These are phyloP conservation scores for Tribolium freemani DNA, from an alignment of 2,888 invertebrate genomes.

Conservation along the genomic window DNA sequence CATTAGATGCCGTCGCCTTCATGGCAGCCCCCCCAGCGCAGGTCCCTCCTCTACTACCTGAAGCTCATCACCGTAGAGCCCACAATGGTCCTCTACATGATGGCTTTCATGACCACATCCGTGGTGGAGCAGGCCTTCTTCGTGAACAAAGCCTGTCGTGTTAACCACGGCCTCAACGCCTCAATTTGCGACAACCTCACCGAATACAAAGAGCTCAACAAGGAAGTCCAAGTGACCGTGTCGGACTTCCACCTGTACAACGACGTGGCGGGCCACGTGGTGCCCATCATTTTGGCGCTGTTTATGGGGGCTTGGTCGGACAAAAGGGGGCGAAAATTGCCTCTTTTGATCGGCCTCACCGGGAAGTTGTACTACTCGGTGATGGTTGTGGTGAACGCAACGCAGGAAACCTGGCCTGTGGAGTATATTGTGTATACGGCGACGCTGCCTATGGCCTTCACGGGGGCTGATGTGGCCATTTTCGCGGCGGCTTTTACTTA, in stretches of 20 bases:
- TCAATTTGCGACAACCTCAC: constrained; percentile 78
- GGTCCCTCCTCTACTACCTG: constrained; percentile 45
- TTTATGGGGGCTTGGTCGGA: constrained; percentile 89
- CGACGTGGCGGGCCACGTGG: constrained; percentile 79
- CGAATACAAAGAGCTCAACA: constrained; percentile 73
- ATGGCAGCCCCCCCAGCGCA: constrained; percentile 4
- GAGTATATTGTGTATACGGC: constrained; percentile 83
- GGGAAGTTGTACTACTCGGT: constrained; percentile 83
- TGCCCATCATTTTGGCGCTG: constrained; percentile 82
- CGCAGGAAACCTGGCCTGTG: constrained; percentile 75
- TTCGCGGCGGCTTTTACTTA: constrained; percentile 86
- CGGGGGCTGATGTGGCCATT: constrained; percentile 85
- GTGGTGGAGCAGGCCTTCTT: constrained; percentile 87
- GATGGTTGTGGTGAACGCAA: constrained; percentile 81
- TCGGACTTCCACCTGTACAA: constrained; percentile 85
- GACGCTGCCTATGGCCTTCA: constrained; percentile 81
- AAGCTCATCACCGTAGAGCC: constrained; percentile 83
- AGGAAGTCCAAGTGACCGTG: constrained; percentile 82
- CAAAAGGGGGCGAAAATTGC: constrained; percentile 81
- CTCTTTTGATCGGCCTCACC: constrained; percentile 78
- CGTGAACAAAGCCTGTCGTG: constrained; percentile 81
- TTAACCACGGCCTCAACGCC: constrained; percentile 78
- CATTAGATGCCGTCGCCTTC: constrained; percentile 17
- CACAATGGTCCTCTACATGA: constrained; percentile 89
- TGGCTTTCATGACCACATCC: constrained; percentile 86